These are phyloP conservation scores for Mallotus villosus DNA, from an alignment of 2,797 vertebrate genomes.

Conservation along the genomic window DNA sequence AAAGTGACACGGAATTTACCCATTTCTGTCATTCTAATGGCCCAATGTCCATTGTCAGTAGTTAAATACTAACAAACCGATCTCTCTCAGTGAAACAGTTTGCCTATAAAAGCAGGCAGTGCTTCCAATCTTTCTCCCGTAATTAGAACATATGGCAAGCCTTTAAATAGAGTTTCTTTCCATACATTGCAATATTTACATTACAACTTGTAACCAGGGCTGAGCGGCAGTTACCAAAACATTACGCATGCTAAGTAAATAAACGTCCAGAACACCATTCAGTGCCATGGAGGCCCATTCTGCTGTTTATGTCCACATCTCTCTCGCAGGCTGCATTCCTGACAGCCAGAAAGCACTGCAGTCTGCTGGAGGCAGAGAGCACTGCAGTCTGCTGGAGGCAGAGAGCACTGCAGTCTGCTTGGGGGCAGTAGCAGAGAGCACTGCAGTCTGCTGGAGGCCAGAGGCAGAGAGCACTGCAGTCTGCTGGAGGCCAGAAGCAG, in stretches of 20 bases:
- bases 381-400: no score
- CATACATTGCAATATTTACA: constrained; percentile 3
- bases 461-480: no score
- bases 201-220: constrained; percentile 6
- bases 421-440: no score
- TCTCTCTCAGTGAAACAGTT: neutral
- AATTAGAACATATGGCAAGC: constrained; percentile 7
- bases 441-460: no score
- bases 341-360: neutral
- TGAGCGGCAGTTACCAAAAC: constrained; percentile 3
- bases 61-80: neutral
- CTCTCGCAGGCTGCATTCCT: neutral
- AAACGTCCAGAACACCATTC: neutral
- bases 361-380: no score
- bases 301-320: constrained; percentile 3
- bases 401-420: no score
- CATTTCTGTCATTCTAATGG: neutral
- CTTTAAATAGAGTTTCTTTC: constrained; percentile 14
- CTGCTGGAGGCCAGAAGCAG: no score
- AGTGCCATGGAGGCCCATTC: neutral
- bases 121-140: constrained; percentile 1
- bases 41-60: neutral
- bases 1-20: neutral
- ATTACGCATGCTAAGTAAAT: constrained; percentile 2
- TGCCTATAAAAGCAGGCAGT: neutral